Percentiles rank a stretch among this genome's conserved stretches.
Conservation (phyloP, 2,113 vertebrate genomes). For the Albula glossodonta region DNA sequence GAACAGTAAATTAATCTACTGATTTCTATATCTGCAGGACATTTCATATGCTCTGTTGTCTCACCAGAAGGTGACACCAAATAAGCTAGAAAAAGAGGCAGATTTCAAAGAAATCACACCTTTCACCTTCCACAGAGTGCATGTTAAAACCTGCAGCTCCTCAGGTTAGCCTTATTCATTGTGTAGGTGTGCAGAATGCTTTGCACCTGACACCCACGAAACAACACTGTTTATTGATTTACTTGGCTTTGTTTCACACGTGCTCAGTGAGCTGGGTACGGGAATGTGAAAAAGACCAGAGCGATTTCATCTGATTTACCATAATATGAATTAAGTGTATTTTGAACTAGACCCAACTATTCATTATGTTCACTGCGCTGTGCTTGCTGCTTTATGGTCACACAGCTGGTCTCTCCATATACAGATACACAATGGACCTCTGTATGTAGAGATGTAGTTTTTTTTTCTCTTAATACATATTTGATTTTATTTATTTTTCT, state of each 20-base stretch:
- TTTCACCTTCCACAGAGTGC: conserved; percentile 7
- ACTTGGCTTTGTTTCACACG: background rate
- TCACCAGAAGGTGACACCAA: background rate
- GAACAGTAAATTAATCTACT: background rate
- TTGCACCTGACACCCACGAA: background rate
- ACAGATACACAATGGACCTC: background rate
- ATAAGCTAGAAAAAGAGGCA: background rate
- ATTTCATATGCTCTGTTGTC: background rate
- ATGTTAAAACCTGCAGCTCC: conserved; percentile 9
- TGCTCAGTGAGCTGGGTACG: no score
- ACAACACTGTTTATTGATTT: background rate
- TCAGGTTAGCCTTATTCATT: background rate
- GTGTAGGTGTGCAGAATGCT: background rate
- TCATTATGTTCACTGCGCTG: background rate
- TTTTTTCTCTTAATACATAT: no score
- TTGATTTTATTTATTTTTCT: no score
- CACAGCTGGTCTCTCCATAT: background rate
- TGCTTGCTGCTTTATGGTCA: background rate
- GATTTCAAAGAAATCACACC: conserved; percentile 9
- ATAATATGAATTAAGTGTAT: background rate
- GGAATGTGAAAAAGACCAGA: background rate
- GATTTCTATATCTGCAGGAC: background rate
- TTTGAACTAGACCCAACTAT: background rate
- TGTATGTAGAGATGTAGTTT: no score
- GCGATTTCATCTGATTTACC: background rate